Evolutionary conservation across 2,113 vertebrate species (phyloP), one percentile per base, ranked within the genome.

Genomic region (Brienomyrus longianalis): DNA sequence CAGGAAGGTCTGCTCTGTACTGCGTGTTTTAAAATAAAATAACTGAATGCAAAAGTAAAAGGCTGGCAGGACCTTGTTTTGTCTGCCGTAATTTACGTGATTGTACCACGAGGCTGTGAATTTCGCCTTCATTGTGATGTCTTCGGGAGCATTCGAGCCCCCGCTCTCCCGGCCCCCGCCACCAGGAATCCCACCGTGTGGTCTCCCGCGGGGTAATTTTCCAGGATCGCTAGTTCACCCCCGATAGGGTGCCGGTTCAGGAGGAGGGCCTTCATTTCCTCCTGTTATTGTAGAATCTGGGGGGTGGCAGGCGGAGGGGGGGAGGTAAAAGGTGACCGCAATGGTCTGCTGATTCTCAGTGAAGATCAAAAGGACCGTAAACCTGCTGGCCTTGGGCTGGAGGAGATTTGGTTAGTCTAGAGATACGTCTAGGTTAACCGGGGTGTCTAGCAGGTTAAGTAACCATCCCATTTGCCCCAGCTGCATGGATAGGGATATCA

Each of bases 191-290:
- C 45, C 48, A 47, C 74, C 77, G 6, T 4, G 48, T 1, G 10
- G 27, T 56, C 52, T 52, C 59, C 90, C 90, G 89, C 83, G 74
- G 93, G 91, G 92, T 94, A 95, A 95, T 94, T 95, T 95, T 92
- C 87, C 80, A 89, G 94, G 94, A 95, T 95, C 93, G 94, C 92
- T 27, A 88, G 89, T 47, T 91, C 88, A 89, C 90, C 86, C 54
- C 74, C 83, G 94, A 94, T 93, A 94, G 95, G 94, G 94, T 95
- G 94, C 93, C 91, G 93, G 94, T 92, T 89, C 92, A 94, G 92
- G 89, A 95, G 95, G 19, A 94, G 93, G 93, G 94, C 94, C 95
- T 94, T 95, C 90, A 95, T 96, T 96, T 96, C 94, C 95, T 95
- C 93, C 92, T 93, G 94, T 95, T 95, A 93, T 94, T 95, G 92